These are phyloP conservation scores for Oreohelix idahoensis DNA, from an alignment of 1,140 invertebrate genomes.

Conservation along the genomic window DNA sequence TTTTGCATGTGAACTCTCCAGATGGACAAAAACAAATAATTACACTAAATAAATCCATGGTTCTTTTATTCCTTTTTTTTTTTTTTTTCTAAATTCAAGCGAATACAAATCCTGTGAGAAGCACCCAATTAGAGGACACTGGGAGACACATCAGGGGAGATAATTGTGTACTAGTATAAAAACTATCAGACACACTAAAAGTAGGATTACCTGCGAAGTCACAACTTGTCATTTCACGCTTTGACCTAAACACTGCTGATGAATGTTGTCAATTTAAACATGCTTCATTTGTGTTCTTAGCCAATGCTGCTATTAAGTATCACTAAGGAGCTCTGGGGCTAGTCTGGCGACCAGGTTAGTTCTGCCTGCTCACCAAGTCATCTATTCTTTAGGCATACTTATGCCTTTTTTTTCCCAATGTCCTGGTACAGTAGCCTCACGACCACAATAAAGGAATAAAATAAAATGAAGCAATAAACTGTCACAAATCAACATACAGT, in stretches of 20 bases:
- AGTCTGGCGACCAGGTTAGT: too few relatives aligned
- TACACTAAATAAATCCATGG: too few relatives aligned
- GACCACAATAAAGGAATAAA: too few relatives aligned
- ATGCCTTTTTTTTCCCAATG: neutral
- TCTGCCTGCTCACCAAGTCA: neutral
- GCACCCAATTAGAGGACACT: neutral
- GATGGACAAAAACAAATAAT: too few relatives aligned
- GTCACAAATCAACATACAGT: too few relatives aligned
- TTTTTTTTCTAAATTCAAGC: neutral
- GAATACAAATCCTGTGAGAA: slow-evolving; percentile 7
- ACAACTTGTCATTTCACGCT: neutral
- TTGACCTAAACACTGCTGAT: neutral
- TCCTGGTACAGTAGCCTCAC: too few relatives aligned
- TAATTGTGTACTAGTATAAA: neutral
- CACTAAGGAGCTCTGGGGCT: neutral
- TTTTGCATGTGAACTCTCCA: too few relatives aligned
- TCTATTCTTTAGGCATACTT: neutral
- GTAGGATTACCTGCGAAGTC: neutral
- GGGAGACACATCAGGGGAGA: neutral
- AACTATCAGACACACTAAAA: neutral
- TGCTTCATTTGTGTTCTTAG: too few relatives aligned
- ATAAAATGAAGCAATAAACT: too few relatives aligned
- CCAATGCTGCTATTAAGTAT: neutral
- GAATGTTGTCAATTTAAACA: neutral
- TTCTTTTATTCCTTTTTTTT: neutral